phyloP scores from a whole-genome alignment of 2,797 vertebrate species.

The Gymnodraco acuticeps region DNA sequence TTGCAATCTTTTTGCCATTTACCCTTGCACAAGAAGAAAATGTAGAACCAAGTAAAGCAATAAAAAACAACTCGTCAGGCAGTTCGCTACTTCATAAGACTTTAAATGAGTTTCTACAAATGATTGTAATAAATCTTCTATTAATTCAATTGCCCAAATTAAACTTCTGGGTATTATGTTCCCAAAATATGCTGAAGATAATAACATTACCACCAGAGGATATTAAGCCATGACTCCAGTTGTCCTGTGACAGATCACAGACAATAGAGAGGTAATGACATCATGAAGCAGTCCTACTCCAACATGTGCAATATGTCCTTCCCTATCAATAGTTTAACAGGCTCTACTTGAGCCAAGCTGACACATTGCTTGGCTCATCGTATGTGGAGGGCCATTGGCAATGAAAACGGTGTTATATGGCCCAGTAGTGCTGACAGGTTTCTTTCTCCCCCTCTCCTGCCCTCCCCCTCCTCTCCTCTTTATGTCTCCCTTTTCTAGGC shows the following conservation, averaged over 20 bases:
- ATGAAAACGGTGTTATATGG: slow-evolving; percentile 82
- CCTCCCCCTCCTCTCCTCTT: slow-evolving; percentile 49
- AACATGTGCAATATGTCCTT: slow-evolving; percentile 62
- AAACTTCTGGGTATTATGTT: slow-evolving; percentile 43
- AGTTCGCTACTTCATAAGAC: slow-evolving; percentile 44
- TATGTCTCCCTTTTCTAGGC: slow-evolving; percentile 73
- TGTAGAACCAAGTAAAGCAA: slow-evolving; percentile 26
- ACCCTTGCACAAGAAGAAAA: slow-evolving; percentile 6
- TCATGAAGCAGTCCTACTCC: slow-evolving; percentile 44
- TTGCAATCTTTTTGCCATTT: slow-evolving; percentile 29
- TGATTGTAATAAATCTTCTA: slow-evolving; percentile 56
- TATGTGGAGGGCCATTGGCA: slow-evolving; percentile 71
- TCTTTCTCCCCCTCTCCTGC: slow-evolving; percentile 70
- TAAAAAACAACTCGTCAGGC: slow-evolving; percentile 27
- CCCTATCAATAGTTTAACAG: slow-evolving; percentile 65
- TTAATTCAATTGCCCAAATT: slow-evolving; percentile 56
- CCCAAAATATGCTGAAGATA: slow-evolving; percentile 45
- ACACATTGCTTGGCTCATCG: slow-evolving; percentile 78
- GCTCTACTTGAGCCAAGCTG: slow-evolving; percentile 66
- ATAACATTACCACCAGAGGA: slow-evolving; percentile 45
- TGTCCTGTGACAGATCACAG: slow-evolving; percentile 51
- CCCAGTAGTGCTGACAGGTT: slow-evolving; percentile 84
- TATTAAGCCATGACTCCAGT: slow-evolving; percentile 55
- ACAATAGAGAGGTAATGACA: slow-evolving; percentile 64
- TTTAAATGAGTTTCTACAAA: slow-evolving; percentile 52